phyloP scores from a whole-genome alignment of 2,888 invertebrate genomes.

The Gortyna flavago region DNA sequence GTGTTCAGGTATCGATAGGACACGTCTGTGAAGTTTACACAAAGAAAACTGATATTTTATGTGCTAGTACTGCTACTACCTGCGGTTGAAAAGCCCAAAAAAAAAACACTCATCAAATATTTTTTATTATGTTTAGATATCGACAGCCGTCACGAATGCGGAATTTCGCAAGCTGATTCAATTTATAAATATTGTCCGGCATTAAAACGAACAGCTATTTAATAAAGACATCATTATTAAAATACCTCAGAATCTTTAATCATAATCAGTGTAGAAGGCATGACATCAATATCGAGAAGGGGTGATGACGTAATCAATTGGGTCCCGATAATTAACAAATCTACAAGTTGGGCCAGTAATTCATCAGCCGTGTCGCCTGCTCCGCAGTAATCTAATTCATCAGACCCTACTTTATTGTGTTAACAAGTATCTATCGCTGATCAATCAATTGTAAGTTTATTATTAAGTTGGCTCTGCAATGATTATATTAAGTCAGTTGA shows the following conservation, averaged over 20 bases:
- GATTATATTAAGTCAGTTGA: neutral
- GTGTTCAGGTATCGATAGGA: too few relatives aligned
- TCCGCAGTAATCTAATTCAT: slow-evolving; percentile 59
- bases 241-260: slow-evolving; percentile 38
- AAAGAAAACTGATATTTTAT: too few relatives aligned
- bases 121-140: too few relatives aligned
- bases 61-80: too few relatives aligned
- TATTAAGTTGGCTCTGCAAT: slow-evolving; percentile 19
- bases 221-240: slow-evolving; percentile 3
- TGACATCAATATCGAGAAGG: slow-evolving; percentile 47
- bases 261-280: slow-evolving; percentile 36
- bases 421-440: slow-evolving; percentile 53
- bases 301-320: slow-evolving; percentile 59
- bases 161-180: too few relatives aligned
- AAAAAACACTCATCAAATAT: too few relatives aligned
- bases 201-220: neutral
- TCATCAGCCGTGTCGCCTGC: slow-evolving; percentile 59
- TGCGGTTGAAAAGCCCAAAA: too few relatives aligned
- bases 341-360: slow-evolving; percentile 61
- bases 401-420: slow-evolving; percentile 47
- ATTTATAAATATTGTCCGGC: too few relatives aligned
- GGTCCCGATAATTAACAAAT: slow-evolving; percentile 59
- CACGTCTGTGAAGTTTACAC: too few relatives aligned
- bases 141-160: too few relatives aligned
- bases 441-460: slow-evolving; percentile 52